Evolutionary conservation across 2,797 vertebrate species (phyloP).

Genomic region (Trachops cirrhosus): DNA sequence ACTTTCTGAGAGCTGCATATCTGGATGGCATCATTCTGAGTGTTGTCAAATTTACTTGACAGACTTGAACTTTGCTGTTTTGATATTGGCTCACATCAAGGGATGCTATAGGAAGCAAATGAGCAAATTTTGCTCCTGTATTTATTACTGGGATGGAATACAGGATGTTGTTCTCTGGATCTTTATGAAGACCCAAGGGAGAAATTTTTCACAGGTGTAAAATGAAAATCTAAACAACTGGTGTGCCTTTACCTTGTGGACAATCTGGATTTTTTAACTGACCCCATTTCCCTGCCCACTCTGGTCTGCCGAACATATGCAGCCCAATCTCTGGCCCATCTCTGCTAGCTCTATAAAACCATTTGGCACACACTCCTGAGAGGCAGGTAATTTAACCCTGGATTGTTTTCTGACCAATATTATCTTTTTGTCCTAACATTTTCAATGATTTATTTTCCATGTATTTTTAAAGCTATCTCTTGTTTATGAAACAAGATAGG

Average conservation of each 20-base stretch:
- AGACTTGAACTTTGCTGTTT: slow-evolving; percentile 18
- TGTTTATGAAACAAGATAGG: slow-evolving; percentile 5
- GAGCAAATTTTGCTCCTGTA: slow-evolving; percentile 11
- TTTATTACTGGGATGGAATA: slow-evolving; percentile 41
- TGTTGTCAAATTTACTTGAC: slow-evolving; percentile 47
- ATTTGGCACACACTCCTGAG: not conserved
- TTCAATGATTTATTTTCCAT: slow-evolving; percentile 38
- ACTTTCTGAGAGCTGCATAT: not conserved
- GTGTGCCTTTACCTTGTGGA: slow-evolving; percentile 24
- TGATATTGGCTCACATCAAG: not conserved
- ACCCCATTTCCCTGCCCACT: not conserved
- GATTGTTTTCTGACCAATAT: not conserved
- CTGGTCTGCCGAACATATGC: not conserved
- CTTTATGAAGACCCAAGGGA: slow-evolving; percentile 40
- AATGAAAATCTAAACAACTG: slow-evolving; percentile 33
- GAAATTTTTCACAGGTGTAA: slow-evolving; percentile 44
- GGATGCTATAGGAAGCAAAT: not conserved
- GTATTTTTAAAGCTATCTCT: slow-evolving; percentile 9
- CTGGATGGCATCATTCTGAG: not conserved
- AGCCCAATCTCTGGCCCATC: not conserved
- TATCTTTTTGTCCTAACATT: not conserved
- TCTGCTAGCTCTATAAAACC: not conserved
- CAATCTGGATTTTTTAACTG: not conserved
- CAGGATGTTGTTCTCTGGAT: slow-evolving; percentile 27
- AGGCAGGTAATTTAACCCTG: not conserved